Percentiles rank a stretch among this genome's conserved stretches.
These are phyloP conservation scores for Chaenodraco wilsoni DNA, from an alignment of 2,797 vertebrate genomes.

Conservation along the genomic window DNA sequence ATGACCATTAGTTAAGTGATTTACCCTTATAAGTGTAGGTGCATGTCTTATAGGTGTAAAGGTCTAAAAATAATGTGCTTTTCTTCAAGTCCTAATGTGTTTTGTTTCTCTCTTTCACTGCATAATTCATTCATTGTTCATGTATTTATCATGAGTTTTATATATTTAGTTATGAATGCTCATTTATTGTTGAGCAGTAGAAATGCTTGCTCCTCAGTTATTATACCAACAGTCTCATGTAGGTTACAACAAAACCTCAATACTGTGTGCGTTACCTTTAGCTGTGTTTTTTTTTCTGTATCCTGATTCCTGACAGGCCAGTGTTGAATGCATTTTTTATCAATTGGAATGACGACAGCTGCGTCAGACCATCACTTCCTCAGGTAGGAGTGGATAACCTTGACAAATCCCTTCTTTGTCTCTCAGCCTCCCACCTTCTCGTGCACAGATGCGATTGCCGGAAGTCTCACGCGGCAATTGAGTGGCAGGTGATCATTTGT, in stretches of 20 bases:
- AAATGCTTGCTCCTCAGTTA: neutral
- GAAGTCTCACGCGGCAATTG: constrained; percentile 36
- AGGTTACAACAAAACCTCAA: neutral
- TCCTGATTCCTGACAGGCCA: neutral
- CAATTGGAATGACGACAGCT: constrained; percentile 55
- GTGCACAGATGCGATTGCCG: neutral
- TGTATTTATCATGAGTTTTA: neutral
- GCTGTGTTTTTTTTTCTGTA: neutral
- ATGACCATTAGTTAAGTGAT: neutral
- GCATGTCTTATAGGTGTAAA: neutral
- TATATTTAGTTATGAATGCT: constrained; percentile 6
- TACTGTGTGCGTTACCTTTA: neutral
- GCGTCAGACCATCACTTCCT: constrained; percentile 63
- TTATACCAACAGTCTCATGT: neutral
- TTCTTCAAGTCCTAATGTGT: neutral
- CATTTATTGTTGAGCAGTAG: neutral
- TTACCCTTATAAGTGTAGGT: neutral
- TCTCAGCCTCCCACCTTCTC: neutral
- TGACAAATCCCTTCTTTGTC: constrained; percentile 39
- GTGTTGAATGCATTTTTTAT: constrained; percentile 32
- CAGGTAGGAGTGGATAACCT: constrained; percentile 74
- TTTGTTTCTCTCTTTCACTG: neutral
- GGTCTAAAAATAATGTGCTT: neutral
- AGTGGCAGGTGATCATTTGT: constrained; percentile 33
- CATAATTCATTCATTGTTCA: constrained; percentile 17